Percentiles rank a stretch among this genome's conserved stretches.
These are phyloP conservation scores for Oncopodura yosiiana DNA, from an alignment of 1,140 invertebrate genomes.

Conservation along the genomic window DNA sequence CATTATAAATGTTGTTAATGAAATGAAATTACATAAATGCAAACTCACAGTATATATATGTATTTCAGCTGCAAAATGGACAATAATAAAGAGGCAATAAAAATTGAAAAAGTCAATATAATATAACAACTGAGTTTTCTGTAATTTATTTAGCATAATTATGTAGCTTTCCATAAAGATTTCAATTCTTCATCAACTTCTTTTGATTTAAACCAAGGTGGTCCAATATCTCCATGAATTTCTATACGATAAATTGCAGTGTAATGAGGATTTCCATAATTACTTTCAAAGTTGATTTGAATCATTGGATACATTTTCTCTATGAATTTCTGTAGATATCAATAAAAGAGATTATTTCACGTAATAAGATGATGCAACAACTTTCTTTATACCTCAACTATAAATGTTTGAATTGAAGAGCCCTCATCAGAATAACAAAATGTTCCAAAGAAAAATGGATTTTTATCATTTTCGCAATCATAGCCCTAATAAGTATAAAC, in stretches of 20 bases:
- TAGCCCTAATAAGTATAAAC: background rate
- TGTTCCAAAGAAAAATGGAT: background rate
- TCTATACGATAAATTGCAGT: background rate
- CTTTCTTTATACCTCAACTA: background rate
- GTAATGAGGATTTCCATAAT: slow-evolving; percentile 6
- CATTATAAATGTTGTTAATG: too few species aligned
- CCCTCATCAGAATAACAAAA: background rate
- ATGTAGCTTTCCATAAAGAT: too few species aligned
- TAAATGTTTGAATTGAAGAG: background rate
- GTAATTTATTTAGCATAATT: too few species aligned
- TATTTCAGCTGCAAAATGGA: too few species aligned
- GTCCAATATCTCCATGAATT: background rate
- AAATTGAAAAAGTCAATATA: too few species aligned
- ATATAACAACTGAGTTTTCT: too few species aligned
- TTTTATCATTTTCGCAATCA: background rate
- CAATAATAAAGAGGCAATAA: too few species aligned
- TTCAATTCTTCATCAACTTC: too few species aligned
- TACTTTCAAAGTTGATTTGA: background rate
- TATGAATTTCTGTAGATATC: background rate
- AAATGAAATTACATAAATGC: too few species aligned
- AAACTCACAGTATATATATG: too few species aligned
- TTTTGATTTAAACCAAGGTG: background rate
- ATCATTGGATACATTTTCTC: background rate
- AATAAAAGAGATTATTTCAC: background rate
- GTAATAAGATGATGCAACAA: background rate